Base-by-base conservation (phyloP, 2,888 invertebrate species). In the Nineta flava region DNA sequence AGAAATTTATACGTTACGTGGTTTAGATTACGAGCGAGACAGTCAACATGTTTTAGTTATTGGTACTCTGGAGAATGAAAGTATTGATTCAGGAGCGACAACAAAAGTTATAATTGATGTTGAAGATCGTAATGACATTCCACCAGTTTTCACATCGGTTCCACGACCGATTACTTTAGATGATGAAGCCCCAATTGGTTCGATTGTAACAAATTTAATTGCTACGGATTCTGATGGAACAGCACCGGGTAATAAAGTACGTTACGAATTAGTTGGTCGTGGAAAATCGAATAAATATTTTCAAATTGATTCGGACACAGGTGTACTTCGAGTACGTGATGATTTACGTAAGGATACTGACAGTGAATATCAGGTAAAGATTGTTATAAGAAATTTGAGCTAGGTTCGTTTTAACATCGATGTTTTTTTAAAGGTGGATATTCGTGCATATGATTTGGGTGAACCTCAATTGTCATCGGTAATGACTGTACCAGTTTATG, bases 171-270 rank as follows among this genome's bases (percentile, higher is more conserved):
- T 91, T 2, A 85, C 87, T 0, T 70, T 92, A 10, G 87, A 87
- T 58, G 91, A 90, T 59, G 83, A 87, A 34, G 81, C 85, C 0
- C 74, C 86, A 0, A 85, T 91, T 51, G 91, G 92, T 16, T 82
- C 83, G 1, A 71, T 81, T 1, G 83, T 93, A 0, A 81, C 84
- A 16, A 83, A 81, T 12, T 78, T 92, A 43, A 71, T 77, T 0
- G 93, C 93, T 0, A 74, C 79, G 0, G 93, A 93, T 65, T 78
- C 80, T 0, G 92, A 93, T 68, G 87, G 87, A 7, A 85, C 88
- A 0, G 71, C 87, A 0, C 90, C 91, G 0, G 87, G 86, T 57
- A 91, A 91, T 67, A 80, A 84, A 61, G 71, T 75, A 7, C 69
- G 74, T 10, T 92, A 91, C 61, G 87, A 88, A 62, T 72, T 92